These are phyloP conservation scores for Campylomormyrus tamandua DNA, from an alignment of 2,113 vertebrate species.

Conservation along the genomic window DNA sequence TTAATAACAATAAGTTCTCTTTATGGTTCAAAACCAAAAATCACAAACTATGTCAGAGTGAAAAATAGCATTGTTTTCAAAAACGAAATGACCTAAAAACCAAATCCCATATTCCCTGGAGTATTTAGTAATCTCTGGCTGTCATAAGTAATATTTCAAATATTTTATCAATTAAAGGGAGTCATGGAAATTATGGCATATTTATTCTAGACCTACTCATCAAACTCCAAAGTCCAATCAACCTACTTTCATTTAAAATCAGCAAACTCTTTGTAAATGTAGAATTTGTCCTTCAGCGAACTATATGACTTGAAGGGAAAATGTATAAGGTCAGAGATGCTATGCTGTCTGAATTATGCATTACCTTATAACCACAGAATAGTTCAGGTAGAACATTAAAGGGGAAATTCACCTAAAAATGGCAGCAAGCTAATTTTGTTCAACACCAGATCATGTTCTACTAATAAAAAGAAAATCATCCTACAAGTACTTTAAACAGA, in stretches of 20 bases:
- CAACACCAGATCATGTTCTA: neutral
- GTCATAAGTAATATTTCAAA: neutral
- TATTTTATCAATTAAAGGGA: conserved; percentile 13
- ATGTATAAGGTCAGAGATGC: neutral
- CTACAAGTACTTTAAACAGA: neutral
- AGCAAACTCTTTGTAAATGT: neutral
- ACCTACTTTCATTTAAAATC: conserved; percentile 16
- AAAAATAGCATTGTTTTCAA: conserved; percentile 1
- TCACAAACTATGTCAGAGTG: neutral
- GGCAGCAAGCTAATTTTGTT: neutral
- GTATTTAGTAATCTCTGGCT: neutral
- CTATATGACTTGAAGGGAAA: neutral
- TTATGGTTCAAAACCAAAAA: neutral
- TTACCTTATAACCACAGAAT: neutral
- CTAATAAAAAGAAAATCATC: neutral
- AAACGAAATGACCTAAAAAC: neutral
- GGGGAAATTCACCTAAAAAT: conserved; percentile 1
- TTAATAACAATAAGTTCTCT: neutral
- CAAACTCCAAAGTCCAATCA: conserved; percentile 15
- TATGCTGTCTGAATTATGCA: neutral
- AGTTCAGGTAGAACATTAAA: conserved; percentile 1
- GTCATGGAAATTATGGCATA: conserved; percentile 13
- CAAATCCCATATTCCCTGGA: neutral
- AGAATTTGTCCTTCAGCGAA: neutral
- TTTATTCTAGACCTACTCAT: conserved; percentile 13